A percentile compares a stretch with the other conserved stretches of the same genome.
Evolutionary conservation across 2,888 invertebrate genomes (phyloP).

Genomic region (Venusia cambrica): DNA sequence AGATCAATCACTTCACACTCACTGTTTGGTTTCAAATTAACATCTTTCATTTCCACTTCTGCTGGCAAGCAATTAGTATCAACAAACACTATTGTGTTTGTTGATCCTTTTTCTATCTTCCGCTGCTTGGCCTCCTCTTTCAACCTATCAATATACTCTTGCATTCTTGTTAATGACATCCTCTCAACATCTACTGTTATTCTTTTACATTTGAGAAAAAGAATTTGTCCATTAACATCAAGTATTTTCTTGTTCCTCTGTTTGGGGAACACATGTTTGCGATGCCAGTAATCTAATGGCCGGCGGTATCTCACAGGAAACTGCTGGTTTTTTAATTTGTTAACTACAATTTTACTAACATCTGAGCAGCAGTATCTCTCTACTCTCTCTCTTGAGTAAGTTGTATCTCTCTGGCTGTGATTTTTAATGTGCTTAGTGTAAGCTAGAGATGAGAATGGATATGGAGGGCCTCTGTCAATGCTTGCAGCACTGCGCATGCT

Average conservation of each 20-base stretch:
- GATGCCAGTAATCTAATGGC: constrained; percentile 72
- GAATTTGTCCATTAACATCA: constrained; percentile 69
- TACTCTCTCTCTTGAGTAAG: constrained; percentile 60
- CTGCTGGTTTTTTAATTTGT: constrained; percentile 60
- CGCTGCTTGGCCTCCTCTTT: constrained; percentile 45
- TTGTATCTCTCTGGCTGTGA: constrained; percentile 52
- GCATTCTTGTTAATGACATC: constrained; percentile 63
- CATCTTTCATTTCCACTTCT: constrained; percentile 45
- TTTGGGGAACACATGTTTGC: constrained; percentile 62
- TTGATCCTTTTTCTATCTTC: constrained; percentile 53
- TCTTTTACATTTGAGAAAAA: constrained; percentile 74
- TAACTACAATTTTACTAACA: constrained; percentile 56
- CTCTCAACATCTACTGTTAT: constrained; percentile 66
- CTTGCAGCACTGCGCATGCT: constrained; percentile 55
- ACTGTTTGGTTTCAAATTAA: constrained; percentile 55
- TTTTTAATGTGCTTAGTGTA: constrained; percentile 62
- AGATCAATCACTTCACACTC: constrained; percentile 84
- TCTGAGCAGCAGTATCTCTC: constrained; percentile 67
- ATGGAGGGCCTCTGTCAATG: constrained; percentile 65
- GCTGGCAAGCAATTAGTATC: constrained; percentile 52
- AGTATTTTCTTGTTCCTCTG: constrained; percentile 68
- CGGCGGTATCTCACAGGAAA: constrained; percentile 67
- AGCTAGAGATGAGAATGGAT: constrained; percentile 74
- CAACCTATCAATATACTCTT: constrained; percentile 60
- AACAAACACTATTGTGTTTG: constrained; percentile 72